These are phyloP conservation scores for Erythrolamprus reginae DNA, from an alignment of 2,113 vertebrate species.

Conservation along the genomic window DNA sequence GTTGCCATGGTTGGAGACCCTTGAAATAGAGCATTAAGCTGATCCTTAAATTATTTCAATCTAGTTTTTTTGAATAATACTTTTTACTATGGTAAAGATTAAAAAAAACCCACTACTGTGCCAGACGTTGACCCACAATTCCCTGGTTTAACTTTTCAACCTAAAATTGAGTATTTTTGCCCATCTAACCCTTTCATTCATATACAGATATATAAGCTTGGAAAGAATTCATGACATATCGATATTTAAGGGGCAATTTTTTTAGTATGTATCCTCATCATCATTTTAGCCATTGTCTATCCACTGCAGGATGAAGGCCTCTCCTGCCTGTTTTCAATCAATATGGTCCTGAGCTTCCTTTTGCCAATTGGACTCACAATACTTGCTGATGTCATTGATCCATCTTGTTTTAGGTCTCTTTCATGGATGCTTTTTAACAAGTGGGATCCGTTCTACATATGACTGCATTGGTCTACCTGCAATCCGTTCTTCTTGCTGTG, in stretches of 20 bases:
- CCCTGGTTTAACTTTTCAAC: slow-evolving; percentile 22
- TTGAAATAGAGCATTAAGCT: slow-evolving; percentile 27
- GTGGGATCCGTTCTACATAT: no score
- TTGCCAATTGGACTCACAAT: no score
- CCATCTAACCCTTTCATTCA: neutral
- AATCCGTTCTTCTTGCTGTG: no score
- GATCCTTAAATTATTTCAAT: slow-evolving; percentile 45
- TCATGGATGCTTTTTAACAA: no score
- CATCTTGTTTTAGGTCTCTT: no score
- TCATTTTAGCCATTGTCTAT: no score
- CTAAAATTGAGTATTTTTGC: neutral
- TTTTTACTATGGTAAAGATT: slow-evolving; percentile 30
- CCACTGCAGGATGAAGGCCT: no score
- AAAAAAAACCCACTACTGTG: slow-evolving; percentile 12
- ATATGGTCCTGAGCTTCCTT: no score
- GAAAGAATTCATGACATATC: slow-evolving; percentile 14
- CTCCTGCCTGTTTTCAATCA: no score
- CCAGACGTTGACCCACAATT: slow-evolving; percentile 39
- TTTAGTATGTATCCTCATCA: neutral
- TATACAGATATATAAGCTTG: slow-evolving; percentile 27
- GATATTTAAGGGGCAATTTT: slow-evolving; percentile 28
- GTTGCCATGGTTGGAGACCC: no score
- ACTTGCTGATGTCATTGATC: no score
- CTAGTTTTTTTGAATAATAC: slow-evolving; percentile 26
- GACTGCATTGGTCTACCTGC: no score